Conservation (phyloP, 2,113 vertebrate species). For the Athene noctua region DNA sequence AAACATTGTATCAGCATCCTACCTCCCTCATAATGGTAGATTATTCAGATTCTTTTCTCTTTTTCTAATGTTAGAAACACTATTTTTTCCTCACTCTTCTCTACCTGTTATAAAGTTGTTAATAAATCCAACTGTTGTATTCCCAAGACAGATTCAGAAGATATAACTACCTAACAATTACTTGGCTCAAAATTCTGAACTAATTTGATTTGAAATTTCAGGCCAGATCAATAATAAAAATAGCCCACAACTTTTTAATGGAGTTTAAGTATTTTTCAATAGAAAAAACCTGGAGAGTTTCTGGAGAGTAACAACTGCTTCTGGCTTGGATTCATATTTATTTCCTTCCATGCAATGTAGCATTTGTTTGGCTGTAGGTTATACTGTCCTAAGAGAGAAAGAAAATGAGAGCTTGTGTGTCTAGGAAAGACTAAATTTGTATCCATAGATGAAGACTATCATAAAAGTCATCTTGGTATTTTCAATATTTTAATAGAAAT, state of each 20-base stretch:
- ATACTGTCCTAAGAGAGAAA: neutral
- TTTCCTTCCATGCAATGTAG: neutral
- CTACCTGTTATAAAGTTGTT: neutral
- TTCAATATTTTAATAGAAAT: neutral
- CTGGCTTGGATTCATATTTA: neutral
- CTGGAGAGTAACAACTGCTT: neutral
- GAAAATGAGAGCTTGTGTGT: neutral
- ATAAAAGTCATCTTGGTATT: neutral
- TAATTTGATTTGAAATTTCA: neutral
- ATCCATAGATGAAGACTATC: neutral
- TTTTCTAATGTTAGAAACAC: neutral
- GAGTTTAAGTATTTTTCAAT: neutral
- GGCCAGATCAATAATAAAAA: neutral
- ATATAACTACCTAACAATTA: neutral
- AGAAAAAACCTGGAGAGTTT: neutral
- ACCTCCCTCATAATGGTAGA: neutral
- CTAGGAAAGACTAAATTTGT: neutral
- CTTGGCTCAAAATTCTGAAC: neutral
- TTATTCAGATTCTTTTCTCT: neutral
- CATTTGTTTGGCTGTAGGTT: neutral
- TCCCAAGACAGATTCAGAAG: neutral
- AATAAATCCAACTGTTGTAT: neutral
- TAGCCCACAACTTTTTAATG: neutral
- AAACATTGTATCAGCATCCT: fast-evolving
- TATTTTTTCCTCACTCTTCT: neutral